Evolutionary conservation across 2,113 vertebrate genomes (phyloP).

Genomic region (Elephas maximus): DNA sequence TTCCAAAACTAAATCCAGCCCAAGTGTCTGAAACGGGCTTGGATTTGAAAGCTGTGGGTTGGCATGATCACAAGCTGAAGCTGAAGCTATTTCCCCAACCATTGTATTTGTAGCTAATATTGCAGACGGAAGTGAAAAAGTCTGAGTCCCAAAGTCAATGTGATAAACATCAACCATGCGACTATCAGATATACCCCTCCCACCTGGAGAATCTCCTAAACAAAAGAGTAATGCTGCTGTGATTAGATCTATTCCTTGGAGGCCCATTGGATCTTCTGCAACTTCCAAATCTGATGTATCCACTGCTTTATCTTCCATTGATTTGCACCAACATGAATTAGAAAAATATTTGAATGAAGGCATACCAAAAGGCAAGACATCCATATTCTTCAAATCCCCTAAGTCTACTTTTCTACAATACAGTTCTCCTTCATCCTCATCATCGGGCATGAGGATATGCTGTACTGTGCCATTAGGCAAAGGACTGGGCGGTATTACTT

Average conservation of each 20-base stretch:
- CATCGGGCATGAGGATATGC: constrained; percentile 89
- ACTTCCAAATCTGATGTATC: constrained; percentile 97
- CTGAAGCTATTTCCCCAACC: constrained; percentile 98
- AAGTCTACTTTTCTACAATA: constrained; percentile 90
- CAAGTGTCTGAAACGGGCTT: constrained; percentile 96
- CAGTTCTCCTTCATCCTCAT: constrained; percentile 87
- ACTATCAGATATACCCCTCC: constrained; percentile 96
- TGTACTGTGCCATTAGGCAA: constrained; percentile 92
- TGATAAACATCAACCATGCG: constrained; percentile 92
- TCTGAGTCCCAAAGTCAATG: constrained; percentile 97
- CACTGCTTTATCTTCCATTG: constrained; percentile 96
- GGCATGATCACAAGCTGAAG: constrained; percentile 97
- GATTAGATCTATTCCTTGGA: constrained; percentile 97
- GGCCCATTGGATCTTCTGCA: constrained; percentile 95
- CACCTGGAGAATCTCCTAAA: constrained; percentile 96
- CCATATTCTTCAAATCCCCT: constrained; percentile 89
- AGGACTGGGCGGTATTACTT: constrained; percentile 87
- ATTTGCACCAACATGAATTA: constrained; percentile 88
- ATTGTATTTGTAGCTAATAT: constrained; percentile 97
- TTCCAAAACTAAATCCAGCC: constrained; percentile 96
- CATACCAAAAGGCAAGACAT: constrained; percentile 88
- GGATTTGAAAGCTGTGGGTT: constrained; percentile 97
- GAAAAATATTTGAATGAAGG: constrained; percentile 89
- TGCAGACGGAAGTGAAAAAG: constrained; percentile 97
- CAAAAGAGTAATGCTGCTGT: constrained; percentile 97